Base-by-base conservation (phyloP, 1,140 invertebrate species). In the Batillaria attramentaria region DNA sequence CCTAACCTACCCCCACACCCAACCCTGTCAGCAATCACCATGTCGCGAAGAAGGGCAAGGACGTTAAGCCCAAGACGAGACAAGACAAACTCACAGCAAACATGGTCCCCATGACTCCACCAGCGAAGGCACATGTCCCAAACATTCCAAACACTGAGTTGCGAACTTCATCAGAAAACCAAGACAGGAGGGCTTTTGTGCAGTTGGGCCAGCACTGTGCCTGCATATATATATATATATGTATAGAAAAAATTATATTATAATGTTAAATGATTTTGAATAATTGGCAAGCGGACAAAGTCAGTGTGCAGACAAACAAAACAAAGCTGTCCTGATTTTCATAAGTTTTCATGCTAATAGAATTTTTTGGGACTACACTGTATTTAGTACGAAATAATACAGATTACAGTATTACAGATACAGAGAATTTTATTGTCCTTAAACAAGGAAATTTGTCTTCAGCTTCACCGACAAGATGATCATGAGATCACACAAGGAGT, bases 71-170 rank as follows among this genome's bases (percentile, higher is more conserved):
- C 20, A 20, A 60, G 57, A 60, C 24, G 31, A 60, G 24, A 6
- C 24, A 10, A 69, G 4, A 28, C 46, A 31, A 80, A 86, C 87
- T 87, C 83, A 92, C 92, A 8, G 92, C 92, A 16, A 93, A 57
- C 41, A 89, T 89, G n/a, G 92, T 92, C 39, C 91, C 92, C 41
- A 91, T 81, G 66, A 92, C 89, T n/a, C 92, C 92, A 65, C 92
- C 92, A 50, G 89, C 90, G 88, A 92, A 93, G 10, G 91, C 91
- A 79, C 91, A 92, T 3, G 92, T 93, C 10, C 92, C 92, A 84
- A 93, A 91, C 75, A 92, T 85, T 8, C 93, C 92, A 86, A 93
- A 92, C 33, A 92, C 87, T 46, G 89, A 85, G 83, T 93, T 92
- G 35, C 91, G 84, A 20, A 88, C 80, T 78, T 73, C 81, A 65